Percentiles rank a stretch among this genome's conserved stretches.
phyloP scores from a whole-genome alignment of 2,113 vertebrate genomes.

The Gopherus flavomarginatus region DNA sequence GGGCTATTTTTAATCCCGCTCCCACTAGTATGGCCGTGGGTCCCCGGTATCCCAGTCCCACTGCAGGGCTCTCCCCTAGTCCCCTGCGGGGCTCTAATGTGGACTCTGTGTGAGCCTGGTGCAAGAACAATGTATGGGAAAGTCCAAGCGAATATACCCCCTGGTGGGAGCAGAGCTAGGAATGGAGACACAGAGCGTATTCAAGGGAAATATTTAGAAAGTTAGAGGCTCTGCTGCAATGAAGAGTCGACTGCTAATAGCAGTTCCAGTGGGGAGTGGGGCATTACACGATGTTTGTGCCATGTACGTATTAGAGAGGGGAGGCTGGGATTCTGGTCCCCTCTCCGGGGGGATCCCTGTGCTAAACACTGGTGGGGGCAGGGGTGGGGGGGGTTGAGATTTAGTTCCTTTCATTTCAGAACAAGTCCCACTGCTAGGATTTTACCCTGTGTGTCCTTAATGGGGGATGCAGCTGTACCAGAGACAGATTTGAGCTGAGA shows the following conservation, averaged over 20 bases:
- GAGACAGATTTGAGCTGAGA: background rate
- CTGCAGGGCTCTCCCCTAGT: too few relatives aligned
- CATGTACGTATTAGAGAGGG: constrained; percentile 14
- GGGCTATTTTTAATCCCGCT: too few relatives aligned
- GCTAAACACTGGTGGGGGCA: too few relatives aligned
- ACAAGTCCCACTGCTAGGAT: background rate
- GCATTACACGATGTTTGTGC: constrained; percentile 33
- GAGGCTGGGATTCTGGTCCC: background rate
- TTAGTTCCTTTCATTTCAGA: background rate
- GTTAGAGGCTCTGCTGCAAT: constrained; percentile 64
- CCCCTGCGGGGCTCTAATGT: background rate
- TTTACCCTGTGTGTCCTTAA: background rate
- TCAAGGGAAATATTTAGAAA: constrained; percentile 74
- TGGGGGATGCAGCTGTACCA: background rate
- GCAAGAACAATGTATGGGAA: background rate
- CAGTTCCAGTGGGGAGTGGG: constrained; percentile 26
- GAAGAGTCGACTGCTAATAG: constrained; percentile 53
- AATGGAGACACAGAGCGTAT: constrained; percentile 17
- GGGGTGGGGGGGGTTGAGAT: background rate
- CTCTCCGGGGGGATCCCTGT: background rate
- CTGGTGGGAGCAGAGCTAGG: background rate
- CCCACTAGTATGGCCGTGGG: too few relatives aligned
- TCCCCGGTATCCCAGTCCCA: background rate
- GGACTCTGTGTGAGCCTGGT: background rate
- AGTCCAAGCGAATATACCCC: background rate